A percentile compares a stretch with the other conserved stretches of the same genome.
These are phyloP conservation scores for Poeciliopsis occidentalis DNA, from an alignment of 2,113 vertebrate genomes.

Conservation along the genomic window DNA sequence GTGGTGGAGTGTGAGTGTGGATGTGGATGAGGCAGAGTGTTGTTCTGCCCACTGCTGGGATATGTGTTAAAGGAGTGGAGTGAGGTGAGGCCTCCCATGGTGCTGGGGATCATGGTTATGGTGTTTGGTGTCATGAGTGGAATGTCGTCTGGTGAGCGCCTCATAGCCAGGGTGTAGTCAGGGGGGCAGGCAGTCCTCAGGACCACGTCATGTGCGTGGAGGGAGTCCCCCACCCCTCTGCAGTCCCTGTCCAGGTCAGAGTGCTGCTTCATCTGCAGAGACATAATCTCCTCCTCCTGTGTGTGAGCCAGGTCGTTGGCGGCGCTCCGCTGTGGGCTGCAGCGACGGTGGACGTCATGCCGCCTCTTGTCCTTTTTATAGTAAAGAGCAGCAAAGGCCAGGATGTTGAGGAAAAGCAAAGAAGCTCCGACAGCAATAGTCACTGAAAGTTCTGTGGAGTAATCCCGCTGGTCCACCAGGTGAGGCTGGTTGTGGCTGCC, in stretches of 20 bases:
- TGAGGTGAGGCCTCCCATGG: slow-evolving; percentile 94
- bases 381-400: slow-evolving; percentile 96
- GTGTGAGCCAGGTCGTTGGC: slow-evolving; percentile 95
- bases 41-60: slow-evolving; percentile 96
- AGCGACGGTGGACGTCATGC: slow-evolving; percentile 94
- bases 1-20: slow-evolving; percentile 99
- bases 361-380: slow-evolving; percentile 99
- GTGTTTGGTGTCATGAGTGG: slow-evolving; percentile 99
- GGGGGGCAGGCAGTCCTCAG: slow-evolving; percentile 97
- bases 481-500: slow-evolving; percentile 94
- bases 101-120: slow-evolving; percentile 98
- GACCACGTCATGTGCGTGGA: slow-evolving; percentile 96
- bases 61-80: slow-evolving; percentile 97
- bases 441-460: slow-evolving; percentile 96
- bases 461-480: slow-evolving; percentile 96
- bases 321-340: slow-evolving; percentile 93
- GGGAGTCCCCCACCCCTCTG: slow-evolving; percentile 81
- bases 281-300: slow-evolving; percentile 99
- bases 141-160: slow-evolving; percentile 97
- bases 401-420: slow-evolving; percentile 95
- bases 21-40: slow-evolving; percentile 94
- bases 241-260: slow-evolving; percentile 97
- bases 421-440: slow-evolving; percentile 98
- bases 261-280: slow-evolving; percentile 99
- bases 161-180: slow-evolving; percentile 98